Base-by-base conservation (phyloP, 2,797 vertebrate genomes). In the Oophaga sylvatica region DNA sequence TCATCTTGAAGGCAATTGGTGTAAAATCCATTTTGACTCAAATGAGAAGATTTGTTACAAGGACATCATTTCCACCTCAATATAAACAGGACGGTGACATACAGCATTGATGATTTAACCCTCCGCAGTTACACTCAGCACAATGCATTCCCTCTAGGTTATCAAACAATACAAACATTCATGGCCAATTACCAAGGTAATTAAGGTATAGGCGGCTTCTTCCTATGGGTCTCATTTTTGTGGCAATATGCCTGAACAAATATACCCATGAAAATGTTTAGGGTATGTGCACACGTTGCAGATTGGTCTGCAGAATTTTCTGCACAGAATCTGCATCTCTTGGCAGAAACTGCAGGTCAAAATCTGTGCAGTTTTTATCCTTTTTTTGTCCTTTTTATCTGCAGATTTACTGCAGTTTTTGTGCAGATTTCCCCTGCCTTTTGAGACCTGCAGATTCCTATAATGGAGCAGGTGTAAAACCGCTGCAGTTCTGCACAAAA, bases 1-100 rank as follows among this genome's bases (percentile, higher is more conserved):
- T 96, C 95, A 96, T 97, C 96, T 97, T 94, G 94, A 94, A 95
- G 93, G 94, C 96, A 95, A 95, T 96, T 96, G 96, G 95, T 95
- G 91, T 91, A 92, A 96, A 97, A 96, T 97, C 95, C 93, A 94
- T 96, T 97, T 97, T 94, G 94, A 95, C 94, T 95, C 95, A 97
- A 96, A 97, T 96, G 95, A 92, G 96, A 96, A 97, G 96, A 95
- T 94, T 94, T 92, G 65, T 89, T 94, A 96, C 62, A 93, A 97
- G 95, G 94, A 95, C 93, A 94, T 94, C 94, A 94, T 96, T 94
- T 94, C 93, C 93, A 95, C 91, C 90, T 91, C 91, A 94, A 96
- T 94, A 96, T 95, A 96, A 94, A 93, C 91, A 92, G 73, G 92
- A 95, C 92, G 92, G 94, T 92, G 93, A 91, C 94, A 93, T 0